These are phyloP conservation scores for Crocuta crocuta DNA, from an alignment of 2,113 vertebrate species.

Conservation along the genomic window DNA sequence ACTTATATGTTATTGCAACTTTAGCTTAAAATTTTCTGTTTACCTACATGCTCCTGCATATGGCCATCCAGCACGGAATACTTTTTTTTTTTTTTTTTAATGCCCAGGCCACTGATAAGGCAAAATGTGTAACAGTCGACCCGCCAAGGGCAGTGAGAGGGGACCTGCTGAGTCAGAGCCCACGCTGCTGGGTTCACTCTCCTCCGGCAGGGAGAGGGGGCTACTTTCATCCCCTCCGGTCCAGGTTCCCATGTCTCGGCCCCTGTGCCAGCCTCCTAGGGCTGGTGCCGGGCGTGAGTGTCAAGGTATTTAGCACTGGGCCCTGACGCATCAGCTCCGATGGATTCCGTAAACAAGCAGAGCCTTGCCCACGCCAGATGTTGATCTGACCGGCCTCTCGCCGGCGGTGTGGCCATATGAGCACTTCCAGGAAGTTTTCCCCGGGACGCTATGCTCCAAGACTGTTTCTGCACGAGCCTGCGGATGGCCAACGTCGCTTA, in stretches of 20 bases:
- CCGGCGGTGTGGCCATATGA: neutral
- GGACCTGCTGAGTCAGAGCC: neutral
- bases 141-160: neutral
- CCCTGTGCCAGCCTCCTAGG: neutral
- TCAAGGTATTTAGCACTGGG: neutral
- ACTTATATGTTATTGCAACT: neutral
- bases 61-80: neutral
- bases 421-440: slow-evolving; percentile 16
- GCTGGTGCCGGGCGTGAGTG: neutral
- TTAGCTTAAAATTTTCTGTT: slow-evolving; percentile 3
- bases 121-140: neutral
- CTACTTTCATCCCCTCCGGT: neutral
- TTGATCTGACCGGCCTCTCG: neutral
- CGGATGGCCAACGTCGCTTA: neutral
- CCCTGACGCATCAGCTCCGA: neutral
- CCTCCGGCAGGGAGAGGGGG: neutral
- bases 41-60: too few relatives aligned
- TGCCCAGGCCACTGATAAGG: neutral
- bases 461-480: neutral
- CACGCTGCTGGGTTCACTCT: neutral
- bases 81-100: neutral
- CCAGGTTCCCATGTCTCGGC: neutral
- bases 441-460: neutral
- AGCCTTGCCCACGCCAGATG: neutral
- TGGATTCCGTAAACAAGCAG: neutral